Conservation (phyloP, 1,140 invertebrate species). For the Pseudomyrmex concolor region DNA sequence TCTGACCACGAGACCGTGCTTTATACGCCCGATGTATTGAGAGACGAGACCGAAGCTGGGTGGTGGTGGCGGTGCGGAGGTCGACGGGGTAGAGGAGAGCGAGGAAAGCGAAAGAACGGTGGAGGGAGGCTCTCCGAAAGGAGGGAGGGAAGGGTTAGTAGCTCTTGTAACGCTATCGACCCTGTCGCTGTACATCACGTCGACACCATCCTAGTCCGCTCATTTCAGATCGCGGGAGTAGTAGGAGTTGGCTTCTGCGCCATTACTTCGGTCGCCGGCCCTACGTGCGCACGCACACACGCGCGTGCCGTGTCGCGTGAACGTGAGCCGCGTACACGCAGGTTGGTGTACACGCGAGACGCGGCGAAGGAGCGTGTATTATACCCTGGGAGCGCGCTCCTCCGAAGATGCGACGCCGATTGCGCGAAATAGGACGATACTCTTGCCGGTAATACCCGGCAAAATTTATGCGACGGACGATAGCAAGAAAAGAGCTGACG, state of each 20-base stretch:
- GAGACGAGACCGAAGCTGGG: constrained; percentile 49
- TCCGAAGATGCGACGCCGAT: constrained; percentile 55
- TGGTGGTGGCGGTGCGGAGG: constrained; percentile 69
- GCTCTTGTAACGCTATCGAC: constrained; percentile 85
- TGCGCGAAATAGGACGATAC: constrained; percentile 67
- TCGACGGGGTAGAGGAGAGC: constrained; percentile 25
- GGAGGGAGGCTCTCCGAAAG: constrained; percentile 8
- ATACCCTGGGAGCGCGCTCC: constrained; percentile 58
- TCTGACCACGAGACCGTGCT: constrained; percentile 68
- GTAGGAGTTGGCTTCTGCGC: constrained; percentile 82
- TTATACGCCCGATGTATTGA: constrained; percentile 73
- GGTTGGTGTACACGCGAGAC: constrained; percentile 62
- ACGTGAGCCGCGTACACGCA: constrained; percentile 50
- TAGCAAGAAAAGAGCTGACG: constrained; percentile 5
- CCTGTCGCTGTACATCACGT: constrained; percentile 85
- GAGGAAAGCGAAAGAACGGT: constrained; percentile 17
- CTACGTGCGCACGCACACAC: constrained; percentile 63
- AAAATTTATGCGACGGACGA: constrained; percentile 58
- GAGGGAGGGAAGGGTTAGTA: constrained; percentile 82
- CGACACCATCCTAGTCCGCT: constrained; percentile 84
- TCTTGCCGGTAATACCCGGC: constrained; percentile 46
- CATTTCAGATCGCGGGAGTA: constrained; percentile 77
- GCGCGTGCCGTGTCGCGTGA: constrained; percentile 21
- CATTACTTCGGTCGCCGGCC: constrained; percentile 78
- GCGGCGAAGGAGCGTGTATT: constrained; percentile 16